Base-by-base conservation (phyloP, 2,797 vertebrate genomes). In the Gallinago solitaria region DNA sequence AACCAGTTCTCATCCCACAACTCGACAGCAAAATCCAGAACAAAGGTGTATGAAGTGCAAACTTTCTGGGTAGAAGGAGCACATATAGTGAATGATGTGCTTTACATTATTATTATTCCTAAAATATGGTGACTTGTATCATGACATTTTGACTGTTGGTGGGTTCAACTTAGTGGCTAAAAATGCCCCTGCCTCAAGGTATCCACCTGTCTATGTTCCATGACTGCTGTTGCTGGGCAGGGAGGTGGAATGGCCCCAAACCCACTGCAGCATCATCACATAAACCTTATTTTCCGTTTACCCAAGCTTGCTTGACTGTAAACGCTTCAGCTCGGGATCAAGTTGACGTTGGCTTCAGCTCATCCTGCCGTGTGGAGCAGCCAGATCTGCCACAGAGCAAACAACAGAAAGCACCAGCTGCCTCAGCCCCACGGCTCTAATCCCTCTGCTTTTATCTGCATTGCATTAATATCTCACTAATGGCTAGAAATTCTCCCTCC, bases 61-160 rank as follows among this genome's bases (percentile, higher is more conserved):
- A 60, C 11, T 32, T 83, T 69, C 45, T 43, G n/a, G 10, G 30
- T 5, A n/a, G 45, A 77, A 48, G 19, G 17, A 78, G 4, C 21
- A 51, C 17, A 12, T 54, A 23, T 8, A 54, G 30, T 0, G 0
- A 79, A 75, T 8, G 10, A 35, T n/a, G 10, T 3, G 28, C 7
- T 27, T 82, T 51, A 30, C 28, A 14, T 51, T 75, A n/a, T 51
- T 74, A 32, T 21, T 47, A n/a, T 78, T 71, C 24, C 41, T 59
- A 78, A 81, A 75, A 50, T 28, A 39, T 1, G 4, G 12, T 23
- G 51, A 17, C 25, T 67, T 0, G 0, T 37, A 35, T n/a, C 78
- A 79, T 80, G 12, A 24, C 45, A 12, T 53, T 81, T 35, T 53
- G 11, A 35, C 28, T 53, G 8, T 45, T 50, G 10, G 4, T 57